phyloP scores from a whole-genome alignment of 2,888 invertebrate genomes.

The Dermolepida albohirtum region DNA sequence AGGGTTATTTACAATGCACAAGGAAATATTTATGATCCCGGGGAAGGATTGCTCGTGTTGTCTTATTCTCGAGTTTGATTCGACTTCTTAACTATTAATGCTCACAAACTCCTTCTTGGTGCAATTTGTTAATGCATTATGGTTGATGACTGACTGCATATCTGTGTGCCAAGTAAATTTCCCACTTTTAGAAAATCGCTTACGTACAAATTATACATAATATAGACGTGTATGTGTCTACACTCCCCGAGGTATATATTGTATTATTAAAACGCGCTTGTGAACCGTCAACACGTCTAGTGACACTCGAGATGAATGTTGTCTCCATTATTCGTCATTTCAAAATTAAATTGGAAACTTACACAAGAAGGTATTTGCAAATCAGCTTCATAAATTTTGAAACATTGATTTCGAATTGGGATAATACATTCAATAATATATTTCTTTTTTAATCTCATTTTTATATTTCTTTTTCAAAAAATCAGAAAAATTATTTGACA shows the following conservation, averaged over 20 bases:
- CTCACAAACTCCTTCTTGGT: conserved; percentile 43
- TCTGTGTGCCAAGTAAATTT: neutral
- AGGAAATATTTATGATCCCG: conserved; percentile 70
- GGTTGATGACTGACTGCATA: conserved; percentile 12
- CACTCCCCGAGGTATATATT: conserved; percentile 3
- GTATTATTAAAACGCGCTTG: conserved; percentile 15
- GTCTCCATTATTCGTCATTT: too few relatives aligned
- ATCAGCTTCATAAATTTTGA: too few relatives aligned
- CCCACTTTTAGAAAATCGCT: neutral
- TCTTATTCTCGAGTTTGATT: conserved; percentile 64
- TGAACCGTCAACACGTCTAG: neutral
- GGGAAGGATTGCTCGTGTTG: conserved; percentile 63
- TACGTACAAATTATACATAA: neutral
- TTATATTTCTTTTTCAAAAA: too few relatives aligned
- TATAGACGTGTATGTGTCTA: too few relatives aligned
- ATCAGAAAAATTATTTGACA: too few relatives aligned
- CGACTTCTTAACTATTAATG: conserved; percentile 60
- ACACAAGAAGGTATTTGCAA: too few relatives aligned
- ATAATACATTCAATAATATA: too few relatives aligned
- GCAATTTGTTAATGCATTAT: conserved; percentile 61
- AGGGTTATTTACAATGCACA: conserved; percentile 69
- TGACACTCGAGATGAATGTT: too few relatives aligned
- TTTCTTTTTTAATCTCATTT: too few relatives aligned
- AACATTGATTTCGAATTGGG: too few relatives aligned
- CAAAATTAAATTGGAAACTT: too few relatives aligned